These are phyloP conservation scores for Python bivittatus DNA, from an alignment of 2,113 vertebrate species.

Conservation along the genomic window DNA sequence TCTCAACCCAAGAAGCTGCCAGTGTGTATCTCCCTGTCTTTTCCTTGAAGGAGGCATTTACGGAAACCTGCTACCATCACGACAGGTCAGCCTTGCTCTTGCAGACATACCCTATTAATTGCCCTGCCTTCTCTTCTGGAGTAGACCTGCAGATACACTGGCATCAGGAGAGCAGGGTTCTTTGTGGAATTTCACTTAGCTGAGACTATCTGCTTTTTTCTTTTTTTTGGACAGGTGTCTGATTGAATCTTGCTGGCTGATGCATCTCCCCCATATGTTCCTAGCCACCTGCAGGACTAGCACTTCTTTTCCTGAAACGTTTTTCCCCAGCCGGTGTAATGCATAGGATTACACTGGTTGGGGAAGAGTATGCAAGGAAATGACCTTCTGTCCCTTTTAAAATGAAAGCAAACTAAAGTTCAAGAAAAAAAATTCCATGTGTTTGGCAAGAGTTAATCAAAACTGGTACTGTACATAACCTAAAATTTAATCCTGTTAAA, in stretches of 20 bases:
- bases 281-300: not conserved
- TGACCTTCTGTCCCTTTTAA: not conserved
- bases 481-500: not conserved
- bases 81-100: not conserved
- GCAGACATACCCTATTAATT: not conserved
- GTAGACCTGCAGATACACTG: not conserved
- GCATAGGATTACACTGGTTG: too few species aligned
- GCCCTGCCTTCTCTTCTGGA: not conserved
- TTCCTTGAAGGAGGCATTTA: not conserved
- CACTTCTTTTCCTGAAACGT: too few species aligned
- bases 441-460: not conserved
- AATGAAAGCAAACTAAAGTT: not conserved
- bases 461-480: not conserved
- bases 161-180: not conserved
- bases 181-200: not conserved
- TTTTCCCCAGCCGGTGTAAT: too few species aligned
- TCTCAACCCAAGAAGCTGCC: not conserved
- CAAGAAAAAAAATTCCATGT: not conserved
- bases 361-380: not conserved
- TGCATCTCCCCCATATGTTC: not conserved
- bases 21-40: not conserved
- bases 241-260: not conserved
- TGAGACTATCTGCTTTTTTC: not conserved
- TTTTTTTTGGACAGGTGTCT: not conserved
- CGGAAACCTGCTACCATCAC: not conserved